Conservation (phyloP, 1,140 invertebrate species). For the Drosophila pandora region DNA sequence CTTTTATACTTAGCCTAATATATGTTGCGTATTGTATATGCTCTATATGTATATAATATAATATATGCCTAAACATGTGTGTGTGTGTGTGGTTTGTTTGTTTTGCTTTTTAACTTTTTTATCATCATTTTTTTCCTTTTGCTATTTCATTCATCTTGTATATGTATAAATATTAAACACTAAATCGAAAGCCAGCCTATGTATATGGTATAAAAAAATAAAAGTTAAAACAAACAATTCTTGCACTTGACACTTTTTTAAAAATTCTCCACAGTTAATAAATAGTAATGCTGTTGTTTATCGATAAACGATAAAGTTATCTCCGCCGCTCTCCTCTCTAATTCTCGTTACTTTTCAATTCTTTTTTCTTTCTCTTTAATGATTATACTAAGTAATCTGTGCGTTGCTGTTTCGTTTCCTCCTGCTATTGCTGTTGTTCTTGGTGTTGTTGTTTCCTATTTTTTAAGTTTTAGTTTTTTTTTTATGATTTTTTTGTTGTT, state of each 20-base stretch:
- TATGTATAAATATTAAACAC: constrained; percentile 78
- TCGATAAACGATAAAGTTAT: constrained; percentile 38
- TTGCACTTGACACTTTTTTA: constrained; percentile 51
- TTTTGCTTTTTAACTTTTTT: constrained; percentile 6
- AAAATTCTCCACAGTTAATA: constrained; percentile 71
- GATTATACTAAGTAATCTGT: constrained; percentile 59
- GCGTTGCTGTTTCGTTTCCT: constrained; percentile 49
- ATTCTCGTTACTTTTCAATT: constrained; percentile 14
- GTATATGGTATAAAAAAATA: constrained; percentile 50
- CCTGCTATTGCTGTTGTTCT: constrained; percentile 22
- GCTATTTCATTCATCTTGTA: constrained; percentile 49
- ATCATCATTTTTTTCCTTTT: constrained; percentile 12
- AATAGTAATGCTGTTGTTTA: constrained; percentile 78
- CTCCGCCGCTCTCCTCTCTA: constrained; percentile 10
- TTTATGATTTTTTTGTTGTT: constrained; percentile 34
- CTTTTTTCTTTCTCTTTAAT: constrained; percentile 30
- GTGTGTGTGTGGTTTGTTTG: constrained; percentile 28
- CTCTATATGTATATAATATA: constrained; percentile 51
- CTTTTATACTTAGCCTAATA: constrained; percentile 66
- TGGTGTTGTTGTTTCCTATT: constrained; percentile 24
- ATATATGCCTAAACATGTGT: constrained; percentile 66
- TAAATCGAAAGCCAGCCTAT: constrained; percentile 69
- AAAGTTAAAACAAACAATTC: constrained; percentile 49
- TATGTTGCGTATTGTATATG: constrained; percentile 40
- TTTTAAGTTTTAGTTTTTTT: constrained; percentile 12